Percentiles rank a stretch among this genome's conserved stretches.
These are phyloP conservation scores for Saccopteryx bilineata DNA, from an alignment of 2,113 vertebrate genomes.

Conservation along the genomic window DNA sequence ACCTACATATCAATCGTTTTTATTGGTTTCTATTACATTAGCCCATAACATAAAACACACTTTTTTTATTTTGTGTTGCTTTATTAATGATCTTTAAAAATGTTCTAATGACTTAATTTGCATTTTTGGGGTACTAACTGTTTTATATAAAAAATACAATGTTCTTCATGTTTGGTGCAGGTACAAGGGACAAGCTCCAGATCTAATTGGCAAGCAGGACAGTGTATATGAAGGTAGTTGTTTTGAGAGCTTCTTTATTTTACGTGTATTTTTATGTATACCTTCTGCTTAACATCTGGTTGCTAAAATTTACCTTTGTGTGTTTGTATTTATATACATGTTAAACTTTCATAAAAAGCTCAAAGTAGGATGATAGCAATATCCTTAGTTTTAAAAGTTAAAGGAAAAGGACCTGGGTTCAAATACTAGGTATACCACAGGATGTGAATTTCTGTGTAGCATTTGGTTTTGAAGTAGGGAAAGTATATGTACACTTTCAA, in stretches of 20 bases:
- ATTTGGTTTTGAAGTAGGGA: constrained; percentile 21
- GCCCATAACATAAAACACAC: constrained; percentile 47
- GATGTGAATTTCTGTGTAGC: constrained; percentile 46
- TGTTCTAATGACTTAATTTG: constrained; percentile 78
- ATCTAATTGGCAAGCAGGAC: constrained; percentile 98
- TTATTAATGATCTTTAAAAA: constrained; percentile 82
- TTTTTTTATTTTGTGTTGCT: constrained; percentile 74
- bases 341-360: constrained; percentile 34
- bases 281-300: constrained; percentile 71
- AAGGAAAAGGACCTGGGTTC: constrained; percentile 22
- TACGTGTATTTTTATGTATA: constrained; percentile 69
- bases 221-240: constrained; percentile 98
- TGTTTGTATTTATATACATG: constrained; percentile 67
- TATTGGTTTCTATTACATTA: constrained; percentile 67
- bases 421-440: constrained; percentile 11
- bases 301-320: constrained; percentile 72
- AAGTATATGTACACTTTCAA: constrained; percentile 35
- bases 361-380: constrained; percentile 33
- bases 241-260: constrained; percentile 77
- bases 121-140: constrained; percentile 77
- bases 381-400: constrained; percentile 53
- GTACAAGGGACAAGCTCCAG: constrained; percentile 98
- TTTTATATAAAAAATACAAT: constrained; percentile 78
- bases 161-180: constrained; percentile 87
- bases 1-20: neutral